Evolutionary conservation across 2,888 invertebrate genomes (phyloP).

Genomic region (Hydrotaea diabolus): DNA sequence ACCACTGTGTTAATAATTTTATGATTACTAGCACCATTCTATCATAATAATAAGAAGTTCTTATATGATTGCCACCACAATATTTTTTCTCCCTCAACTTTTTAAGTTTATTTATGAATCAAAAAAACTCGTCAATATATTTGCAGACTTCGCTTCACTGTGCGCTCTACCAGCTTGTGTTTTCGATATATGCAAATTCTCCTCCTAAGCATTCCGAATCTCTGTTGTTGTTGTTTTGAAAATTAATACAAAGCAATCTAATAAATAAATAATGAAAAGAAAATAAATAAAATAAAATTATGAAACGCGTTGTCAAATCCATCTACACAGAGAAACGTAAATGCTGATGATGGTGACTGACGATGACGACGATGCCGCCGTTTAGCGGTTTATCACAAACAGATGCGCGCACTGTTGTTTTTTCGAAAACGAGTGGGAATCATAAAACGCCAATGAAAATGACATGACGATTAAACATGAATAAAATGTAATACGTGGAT

Average conservation of each 20-base stretch:
- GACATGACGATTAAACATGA: too few species aligned
- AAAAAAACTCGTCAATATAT: too few species aligned
- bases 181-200: not conserved
- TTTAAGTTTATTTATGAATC: too few species aligned
- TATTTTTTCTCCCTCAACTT: too few species aligned
- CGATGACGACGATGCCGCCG: not conserved
- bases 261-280: slow-evolving; percentile 7
- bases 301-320: not conserved
- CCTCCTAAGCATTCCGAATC: not conserved
- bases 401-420: not conserved
- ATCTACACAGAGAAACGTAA: too few species aligned
- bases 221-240: slow-evolving; percentile 2
- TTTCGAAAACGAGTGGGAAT: not conserved
- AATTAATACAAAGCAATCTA: not conserved
- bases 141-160: not conserved
- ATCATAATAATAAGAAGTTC: too few species aligned
- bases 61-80: too few species aligned
- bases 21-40: too few species aligned
- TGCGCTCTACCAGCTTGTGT: not conserved
- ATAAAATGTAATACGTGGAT: not conserved
- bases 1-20: too few species aligned
- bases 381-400: not conserved
- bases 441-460: not conserved
- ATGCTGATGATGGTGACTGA: not conserved
- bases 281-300: not conserved